These are phyloP conservation scores for Orthosia gracilis DNA, from an alignment of 2,888 invertebrate species.

Conservation along the genomic window DNA sequence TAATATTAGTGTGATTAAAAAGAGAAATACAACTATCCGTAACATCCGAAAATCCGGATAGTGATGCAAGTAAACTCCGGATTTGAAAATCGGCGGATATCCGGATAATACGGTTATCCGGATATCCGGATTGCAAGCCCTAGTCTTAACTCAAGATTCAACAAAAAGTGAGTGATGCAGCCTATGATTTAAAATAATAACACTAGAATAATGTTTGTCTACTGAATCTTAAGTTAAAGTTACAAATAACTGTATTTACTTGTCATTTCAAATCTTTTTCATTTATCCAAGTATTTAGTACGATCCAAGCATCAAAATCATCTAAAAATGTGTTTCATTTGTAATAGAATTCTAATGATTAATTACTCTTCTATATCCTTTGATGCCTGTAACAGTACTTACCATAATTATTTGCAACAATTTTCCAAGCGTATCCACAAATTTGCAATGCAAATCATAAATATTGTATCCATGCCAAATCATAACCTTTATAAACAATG, in stretches of 20 bases:
- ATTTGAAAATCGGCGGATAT: no score
- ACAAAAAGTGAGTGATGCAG: conserved; percentile 38
- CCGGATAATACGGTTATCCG: no score
- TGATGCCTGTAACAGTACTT: conserved; percentile 47
- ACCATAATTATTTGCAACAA: conserved; percentile 35
- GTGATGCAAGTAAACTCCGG: no score
- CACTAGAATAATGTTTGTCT: conserved; percentile 19
- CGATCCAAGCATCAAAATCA: conserved; percentile 41
- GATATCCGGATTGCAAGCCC: no score
- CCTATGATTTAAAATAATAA: conserved; percentile 29
- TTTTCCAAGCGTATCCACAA: conserved; percentile 54
- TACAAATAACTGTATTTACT: conserved; percentile 10
- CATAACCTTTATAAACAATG: conserved; percentile 19
- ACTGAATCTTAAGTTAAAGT: conserved; percentile 64
- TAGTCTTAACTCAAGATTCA: conserved; percentile 65
- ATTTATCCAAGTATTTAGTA: conserved; percentile 12
- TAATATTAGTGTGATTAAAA: no score
- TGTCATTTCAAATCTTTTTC: conserved; percentile 1
- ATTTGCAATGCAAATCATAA: conserved; percentile 53
- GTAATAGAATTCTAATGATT: background rate
- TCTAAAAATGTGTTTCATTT: background rate
- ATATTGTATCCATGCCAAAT: conserved; percentile 38
- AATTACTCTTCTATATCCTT: conserved; percentile 2
- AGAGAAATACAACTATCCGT: no score
- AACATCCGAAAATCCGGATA: no score